These are phyloP conservation scores for Drosophila saltans DNA, from an alignment of 1,140 invertebrate species.

Conservation along the genomic window DNA sequence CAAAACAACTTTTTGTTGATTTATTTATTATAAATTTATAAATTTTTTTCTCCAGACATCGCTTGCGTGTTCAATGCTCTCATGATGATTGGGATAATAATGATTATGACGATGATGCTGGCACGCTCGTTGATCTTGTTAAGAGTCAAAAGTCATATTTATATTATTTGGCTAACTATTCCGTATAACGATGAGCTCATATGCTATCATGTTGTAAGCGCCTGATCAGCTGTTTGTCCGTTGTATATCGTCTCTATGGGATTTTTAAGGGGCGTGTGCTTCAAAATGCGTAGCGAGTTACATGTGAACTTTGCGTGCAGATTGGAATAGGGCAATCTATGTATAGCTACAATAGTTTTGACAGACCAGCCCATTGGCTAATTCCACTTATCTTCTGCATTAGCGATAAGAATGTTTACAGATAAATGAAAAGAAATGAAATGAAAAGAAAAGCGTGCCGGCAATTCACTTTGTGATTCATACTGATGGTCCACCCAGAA, in stretches of 20 bases:
- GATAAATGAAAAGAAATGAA: conserved; percentile 18
- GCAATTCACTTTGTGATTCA: conserved; percentile 36
- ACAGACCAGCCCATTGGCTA: conserved; percentile 21
- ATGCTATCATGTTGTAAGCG: conserved; percentile 59
- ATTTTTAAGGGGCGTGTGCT: neutral
- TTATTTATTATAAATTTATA: neutral
- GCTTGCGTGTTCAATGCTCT: conserved; percentile 65
- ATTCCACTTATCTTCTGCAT: conserved; percentile 33
- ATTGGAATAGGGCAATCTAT: neutral
- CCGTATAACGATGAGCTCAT: conserved; percentile 63
- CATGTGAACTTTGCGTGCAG: conserved; percentile 50
- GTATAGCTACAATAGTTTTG: neutral
- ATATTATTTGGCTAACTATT: conserved; percentile 19
- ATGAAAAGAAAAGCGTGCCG: conserved; percentile 40
- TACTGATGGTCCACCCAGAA: conserved; percentile 52
- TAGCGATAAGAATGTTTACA: conserved; percentile 26
- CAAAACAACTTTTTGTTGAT: conserved; percentile 61
- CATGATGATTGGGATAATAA: conserved; percentile 11
- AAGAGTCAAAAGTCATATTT: conserved; percentile 23
- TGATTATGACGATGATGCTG: conserved; percentile 15
- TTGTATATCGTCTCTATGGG: neutral
- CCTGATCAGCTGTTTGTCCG: conserved; percentile 42
- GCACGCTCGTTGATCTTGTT: conserved; percentile 44
- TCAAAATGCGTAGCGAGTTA: conserved; percentile 5
- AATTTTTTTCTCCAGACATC: conserved; percentile 53